Percentiles rank a stretch among this genome's conserved stretches.
Conservation (phyloP, 2,113 vertebrate species). For the Pitta sordida region DNA sequence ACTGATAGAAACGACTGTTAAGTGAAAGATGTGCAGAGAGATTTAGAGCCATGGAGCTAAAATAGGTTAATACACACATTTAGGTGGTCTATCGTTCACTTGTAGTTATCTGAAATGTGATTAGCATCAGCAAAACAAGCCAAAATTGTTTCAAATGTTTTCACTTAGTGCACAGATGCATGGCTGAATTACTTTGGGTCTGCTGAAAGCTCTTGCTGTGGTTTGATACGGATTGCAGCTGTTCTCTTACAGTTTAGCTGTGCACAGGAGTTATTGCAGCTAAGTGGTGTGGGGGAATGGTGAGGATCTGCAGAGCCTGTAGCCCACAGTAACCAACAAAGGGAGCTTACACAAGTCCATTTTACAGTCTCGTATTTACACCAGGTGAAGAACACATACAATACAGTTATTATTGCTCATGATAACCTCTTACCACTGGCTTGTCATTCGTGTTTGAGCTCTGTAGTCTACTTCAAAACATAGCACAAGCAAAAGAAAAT, state of each 20-base stretch:
- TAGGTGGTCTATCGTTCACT: not conserved
- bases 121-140: not conserved
- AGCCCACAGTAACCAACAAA: not conserved
- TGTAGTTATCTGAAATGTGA: not conserved
- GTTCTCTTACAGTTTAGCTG: not conserved
- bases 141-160: not conserved
- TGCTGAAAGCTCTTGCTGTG: not conserved
- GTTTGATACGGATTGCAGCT: not conserved
- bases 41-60: not conserved
- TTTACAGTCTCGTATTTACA: not conserved
- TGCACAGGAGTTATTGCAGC: not conserved
- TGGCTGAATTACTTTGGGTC: not conserved
- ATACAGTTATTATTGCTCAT: not conserved
- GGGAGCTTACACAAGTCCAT: not conserved
- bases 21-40: not conserved
- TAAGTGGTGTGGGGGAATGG: not conserved
- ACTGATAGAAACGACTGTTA: not conserved
- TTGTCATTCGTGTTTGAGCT: not conserved
- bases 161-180: rapidly evolving
- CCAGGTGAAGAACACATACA: not conserved
- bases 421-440: not conserved
- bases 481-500: not conserved
- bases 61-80: not conserved
- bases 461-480: not conserved
- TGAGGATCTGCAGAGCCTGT: not conserved